Evolutionary conservation across 2,113 vertebrate species (phyloP).

Genomic region (Platysternon megacephalum): DNA sequence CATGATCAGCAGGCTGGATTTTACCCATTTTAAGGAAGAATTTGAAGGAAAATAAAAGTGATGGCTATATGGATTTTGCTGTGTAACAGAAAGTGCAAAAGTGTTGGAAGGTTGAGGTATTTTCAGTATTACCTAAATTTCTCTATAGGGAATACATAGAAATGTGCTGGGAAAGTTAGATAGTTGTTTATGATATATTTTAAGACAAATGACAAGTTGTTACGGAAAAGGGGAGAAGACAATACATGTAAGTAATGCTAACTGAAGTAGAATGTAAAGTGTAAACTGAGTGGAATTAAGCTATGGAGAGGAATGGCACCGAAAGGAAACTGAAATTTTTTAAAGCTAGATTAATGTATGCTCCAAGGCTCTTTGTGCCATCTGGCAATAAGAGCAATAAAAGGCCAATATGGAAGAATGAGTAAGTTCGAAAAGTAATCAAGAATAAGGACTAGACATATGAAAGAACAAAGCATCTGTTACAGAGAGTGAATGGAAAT

Average conservation of each 20-base stretch:
- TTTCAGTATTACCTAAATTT: not conserved
- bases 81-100: not conserved
- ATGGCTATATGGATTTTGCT: not conserved
- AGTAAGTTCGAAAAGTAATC: conserved; percentile 18
- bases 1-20: not conserved
- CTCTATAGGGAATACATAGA: not conserved
- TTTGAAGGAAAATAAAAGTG: not conserved
- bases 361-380: conserved; percentile 28
- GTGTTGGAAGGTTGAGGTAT: not conserved
- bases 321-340: not conserved
- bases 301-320: not conserved
- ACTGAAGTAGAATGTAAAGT: not conserved
- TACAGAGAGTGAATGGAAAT: conserved; percentile 20
- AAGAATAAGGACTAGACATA: conserved; percentile 1
- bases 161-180: not conserved
- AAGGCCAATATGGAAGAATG: conserved; percentile 28
- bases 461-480: conserved; percentile 22
- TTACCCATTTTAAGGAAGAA: not conserved
- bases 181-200: not conserved
- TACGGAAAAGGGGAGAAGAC: not conserved
- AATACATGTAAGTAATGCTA: not conserved
- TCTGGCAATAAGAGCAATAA: conserved; percentile 52
- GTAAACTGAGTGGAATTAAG: not conserved
- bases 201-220: not conserved
- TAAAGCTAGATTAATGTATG: not conserved